Evolutionary conservation across 2,888 invertebrate genomes (phyloP), one percentile per base, ranked within the genome.

Genomic region (Nycteola revayana): DNA sequence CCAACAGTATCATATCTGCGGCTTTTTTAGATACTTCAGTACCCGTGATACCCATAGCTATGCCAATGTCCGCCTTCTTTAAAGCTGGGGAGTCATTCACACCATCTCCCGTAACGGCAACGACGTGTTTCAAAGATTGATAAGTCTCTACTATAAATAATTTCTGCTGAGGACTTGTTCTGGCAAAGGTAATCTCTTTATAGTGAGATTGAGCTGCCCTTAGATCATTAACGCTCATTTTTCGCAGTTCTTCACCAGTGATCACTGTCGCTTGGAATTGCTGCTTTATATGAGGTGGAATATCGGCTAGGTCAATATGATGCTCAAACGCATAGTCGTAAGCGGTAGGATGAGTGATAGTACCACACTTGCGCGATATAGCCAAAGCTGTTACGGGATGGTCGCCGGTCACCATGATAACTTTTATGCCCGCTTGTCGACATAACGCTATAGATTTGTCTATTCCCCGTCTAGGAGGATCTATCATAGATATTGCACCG

Each of bases 41-140:
- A 0, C 94, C 94, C 9, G 91, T 90, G 32, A 95, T 94, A 5
- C 94, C 94, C 94, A 95, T 95, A 0, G 94, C 94, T 10, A 95
- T 91, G 10, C 95, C 95, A 36, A 95, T 94, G 52, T 96, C 95
- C 7, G 96, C 96, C 75, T 94, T 94, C 66, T 95, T 95, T 33
- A 96, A 79, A 7, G 96, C 96, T 3, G 96, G 96, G 0, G 96
- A 95, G 73, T 96, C 96, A 59, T 96, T 96, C 0, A 96, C 96
- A 23, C 96, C 96, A 64, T 96, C 96, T 6, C 97, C 96, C 11
- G 96, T 96, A 0, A 96, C 96, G 7, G 96, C 95, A 25, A 96
- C 96, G 41, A 96, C 94, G 56, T 94, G 92, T 8, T 94, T 93
- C 23, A 94, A 81, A 33, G 94, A 78, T 70, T 96, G 96, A 64